A percentile compares a stretch with the other conserved stretches of the same genome.
Evolutionary conservation across 2,797 vertebrate species (phyloP).

Genomic region (Adrianichthys oophorus): DNA sequence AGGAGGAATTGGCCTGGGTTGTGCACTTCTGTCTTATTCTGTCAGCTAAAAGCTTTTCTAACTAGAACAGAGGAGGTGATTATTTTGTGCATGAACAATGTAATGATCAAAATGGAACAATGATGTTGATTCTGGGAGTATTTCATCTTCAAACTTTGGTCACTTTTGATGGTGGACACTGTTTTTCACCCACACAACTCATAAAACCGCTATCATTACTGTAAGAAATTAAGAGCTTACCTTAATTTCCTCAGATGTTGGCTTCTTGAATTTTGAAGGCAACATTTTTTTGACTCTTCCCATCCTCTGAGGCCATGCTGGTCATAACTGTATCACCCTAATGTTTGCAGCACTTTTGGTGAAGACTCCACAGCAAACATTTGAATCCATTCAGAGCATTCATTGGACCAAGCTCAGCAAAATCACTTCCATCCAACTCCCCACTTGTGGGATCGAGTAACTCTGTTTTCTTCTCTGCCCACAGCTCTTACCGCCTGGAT

Average conservation of each 20-base stretch:
- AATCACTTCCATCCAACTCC: slow-evolving; percentile 52
- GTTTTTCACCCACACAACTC: slow-evolving; percentile 8
- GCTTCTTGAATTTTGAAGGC: slow-evolving; percentile 10
- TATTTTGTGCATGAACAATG: slow-evolving; percentile 15
- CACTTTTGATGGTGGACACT: slow-evolving; percentile 6
- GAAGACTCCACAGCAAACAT: slow-evolving; percentile 67
- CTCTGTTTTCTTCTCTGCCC: slow-evolving; percentile 75
- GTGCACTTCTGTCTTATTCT: slow-evolving; percentile 35
- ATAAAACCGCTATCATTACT: slow-evolving; percentile 30
- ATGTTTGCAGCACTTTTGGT: slow-evolving; percentile 72
- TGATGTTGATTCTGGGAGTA: slow-evolving; percentile 19
- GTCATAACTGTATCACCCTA: slow-evolving; percentile 51
- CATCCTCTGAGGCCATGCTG: slow-evolving; percentile 34
- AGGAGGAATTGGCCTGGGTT: slow-evolving; percentile 10
- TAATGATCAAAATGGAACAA: slow-evolving; percentile 38
- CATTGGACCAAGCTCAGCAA: slow-evolving; percentile 37
- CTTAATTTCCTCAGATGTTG: slow-evolving; percentile 7
- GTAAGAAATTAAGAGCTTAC: slow-evolving; percentile 8
- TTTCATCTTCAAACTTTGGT: slow-evolving; percentile 35
- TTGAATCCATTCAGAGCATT: slow-evolving; percentile 28
- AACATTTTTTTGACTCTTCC: slow-evolving; percentile 15
- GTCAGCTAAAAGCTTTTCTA: slow-evolving; percentile 42
- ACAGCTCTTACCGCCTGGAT: slow-evolving; percentile 84
- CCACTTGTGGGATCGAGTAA: slow-evolving; percentile 65
- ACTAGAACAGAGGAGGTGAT: slow-evolving; percentile 16